Percentiles rank a stretch among this genome's conserved stretches.
These are phyloP conservation scores for Enhydra lutris DNA, from an alignment of 2,113 vertebrate genomes.

Conservation along the genomic window DNA sequence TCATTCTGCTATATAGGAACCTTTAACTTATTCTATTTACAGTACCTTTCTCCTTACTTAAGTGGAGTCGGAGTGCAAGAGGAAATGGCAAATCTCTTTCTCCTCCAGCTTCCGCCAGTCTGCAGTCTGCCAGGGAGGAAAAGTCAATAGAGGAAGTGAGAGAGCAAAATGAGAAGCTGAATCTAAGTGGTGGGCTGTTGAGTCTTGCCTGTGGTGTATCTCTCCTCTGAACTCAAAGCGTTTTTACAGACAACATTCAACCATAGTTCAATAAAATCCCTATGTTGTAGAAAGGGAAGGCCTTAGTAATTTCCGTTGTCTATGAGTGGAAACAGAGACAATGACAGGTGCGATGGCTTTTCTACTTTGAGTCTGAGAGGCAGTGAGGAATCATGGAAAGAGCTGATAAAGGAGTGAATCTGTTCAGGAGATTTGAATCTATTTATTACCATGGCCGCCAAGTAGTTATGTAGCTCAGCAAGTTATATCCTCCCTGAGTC, in stretches of 20 bases:
- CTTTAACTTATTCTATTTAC: conserved; percentile 45
- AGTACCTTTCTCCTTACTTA: conserved; percentile 52
- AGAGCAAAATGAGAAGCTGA: conserved; percentile 73
- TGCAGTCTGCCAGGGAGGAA: conserved; percentile 62
- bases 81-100: conserved; percentile 63
- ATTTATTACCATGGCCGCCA: conserved; percentile 1
- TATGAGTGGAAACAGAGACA: conserved; percentile 58
- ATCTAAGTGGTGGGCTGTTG: conserved; percentile 64
- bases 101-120: conserved; percentile 56
- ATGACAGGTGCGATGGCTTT: conserved; percentile 22
- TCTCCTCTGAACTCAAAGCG: conserved; percentile 62
- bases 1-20: background rate
- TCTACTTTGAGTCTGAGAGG: conserved; percentile 34
- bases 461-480: conserved; percentile 24
- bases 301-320: conserved; percentile 58
- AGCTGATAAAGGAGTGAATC: conserved; percentile 29
- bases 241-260: conserved; percentile 53
- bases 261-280: conserved; percentile 56
- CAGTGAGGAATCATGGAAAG: conserved; percentile 43
- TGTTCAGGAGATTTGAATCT: conserved; percentile 34
- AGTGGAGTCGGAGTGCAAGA: conserved; percentile 59
- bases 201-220: conserved; percentile 52
- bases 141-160: conserved; percentile 73
- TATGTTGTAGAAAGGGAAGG: conserved; percentile 46
- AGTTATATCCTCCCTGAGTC: background rate